Evolutionary conservation across 2,113 vertebrate species (phyloP).

Genomic region (Cyanoderma ruficeps): DNA sequence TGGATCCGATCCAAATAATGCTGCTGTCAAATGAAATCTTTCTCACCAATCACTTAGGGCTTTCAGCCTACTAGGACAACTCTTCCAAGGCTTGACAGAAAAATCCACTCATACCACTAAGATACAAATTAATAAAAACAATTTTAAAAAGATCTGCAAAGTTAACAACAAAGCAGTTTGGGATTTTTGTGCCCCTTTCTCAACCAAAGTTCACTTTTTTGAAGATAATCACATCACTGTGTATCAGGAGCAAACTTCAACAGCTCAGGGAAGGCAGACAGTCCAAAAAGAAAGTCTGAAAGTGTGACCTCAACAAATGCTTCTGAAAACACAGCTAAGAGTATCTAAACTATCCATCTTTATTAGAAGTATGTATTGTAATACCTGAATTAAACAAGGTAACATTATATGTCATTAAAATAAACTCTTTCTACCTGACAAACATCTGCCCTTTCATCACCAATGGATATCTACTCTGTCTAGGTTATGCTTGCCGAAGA

Average conservation of each 20-base stretch:
- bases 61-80: not conserved
- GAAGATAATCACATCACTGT: accelerated
- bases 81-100: not conserved
- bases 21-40: not conserved
- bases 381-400: not conserved
- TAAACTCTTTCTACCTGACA: not conserved
- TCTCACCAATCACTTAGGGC: not conserved
- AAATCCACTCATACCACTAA: not conserved
- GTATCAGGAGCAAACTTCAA: not conserved
- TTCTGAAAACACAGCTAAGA: not conserved
- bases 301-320: not conserved
- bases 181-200: not conserved
- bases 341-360: not conserved
- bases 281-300: not conserved
- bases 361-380: not conserved
- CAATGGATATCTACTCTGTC: not conserved
- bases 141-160: not conserved
- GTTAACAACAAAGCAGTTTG: not conserved
- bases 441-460: not conserved
- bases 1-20: not conserved
- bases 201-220: not conserved
- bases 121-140: not conserved
- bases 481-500: not conserved
- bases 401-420: not conserved
- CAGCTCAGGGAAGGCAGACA: not conserved